These are phyloP conservation scores for Lycia hirtaria DNA, from an alignment of 2,888 invertebrate species.

Conservation along the genomic window DNA sequence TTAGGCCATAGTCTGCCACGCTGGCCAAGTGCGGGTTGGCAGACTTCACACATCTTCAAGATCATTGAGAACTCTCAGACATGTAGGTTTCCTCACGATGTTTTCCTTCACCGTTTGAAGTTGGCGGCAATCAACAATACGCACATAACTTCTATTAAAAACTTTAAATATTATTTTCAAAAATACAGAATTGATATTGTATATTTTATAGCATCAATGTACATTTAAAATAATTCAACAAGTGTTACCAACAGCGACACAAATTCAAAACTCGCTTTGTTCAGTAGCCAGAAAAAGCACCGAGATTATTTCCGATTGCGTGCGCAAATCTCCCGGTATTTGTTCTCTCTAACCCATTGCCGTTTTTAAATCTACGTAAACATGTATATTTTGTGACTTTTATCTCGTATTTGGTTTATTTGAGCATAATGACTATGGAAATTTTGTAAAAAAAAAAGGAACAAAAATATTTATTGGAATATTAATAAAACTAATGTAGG, in stretches of 20 bases:
- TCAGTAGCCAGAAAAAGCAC: constrained; percentile 37
- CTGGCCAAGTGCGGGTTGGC: too few species aligned
- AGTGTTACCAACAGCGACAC: constrained; percentile 12
- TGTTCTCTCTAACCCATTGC: constrained; percentile 26
- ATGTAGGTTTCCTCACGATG: too few species aligned
- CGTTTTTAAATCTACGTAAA: constrained; percentile 22
- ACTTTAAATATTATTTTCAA: too few species aligned
- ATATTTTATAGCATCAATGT: too few species aligned
- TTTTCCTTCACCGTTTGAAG: too few species aligned
- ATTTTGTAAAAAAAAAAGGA: constrained; percentile 9
- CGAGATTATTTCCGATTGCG: constrained; percentile 52
- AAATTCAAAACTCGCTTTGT: constrained; percentile 22
- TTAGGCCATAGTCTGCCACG: too few species aligned
- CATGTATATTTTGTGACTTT: background rate
- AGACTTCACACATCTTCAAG: too few species aligned
- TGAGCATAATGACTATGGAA: background rate
- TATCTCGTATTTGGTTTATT: background rate
- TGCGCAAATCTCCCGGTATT: constrained; percentile 49
- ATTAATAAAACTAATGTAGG: background rate
- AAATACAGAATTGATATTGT: background rate
- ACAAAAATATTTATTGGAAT: background rate
- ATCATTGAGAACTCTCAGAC: too few species aligned
- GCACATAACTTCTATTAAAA: too few species aligned
- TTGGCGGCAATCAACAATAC: background rate
- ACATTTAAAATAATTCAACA: constrained; percentile 18